Base-by-base conservation (phyloP, 2,888 invertebrate species). In the Linnaemya vulpina region DNA sequence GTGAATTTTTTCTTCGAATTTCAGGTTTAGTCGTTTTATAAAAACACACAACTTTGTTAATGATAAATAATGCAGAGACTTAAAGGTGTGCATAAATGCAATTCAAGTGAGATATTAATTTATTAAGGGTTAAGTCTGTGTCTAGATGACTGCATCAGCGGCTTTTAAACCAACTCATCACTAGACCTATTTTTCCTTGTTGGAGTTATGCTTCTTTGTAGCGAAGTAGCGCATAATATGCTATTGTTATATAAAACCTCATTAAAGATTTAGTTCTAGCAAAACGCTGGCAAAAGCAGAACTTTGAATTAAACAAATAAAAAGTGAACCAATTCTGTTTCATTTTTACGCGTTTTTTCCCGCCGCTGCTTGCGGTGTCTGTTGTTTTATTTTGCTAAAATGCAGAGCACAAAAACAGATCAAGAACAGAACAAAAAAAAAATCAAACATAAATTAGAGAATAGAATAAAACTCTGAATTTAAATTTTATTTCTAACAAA, bases 401-500 rank as follows among this genome's bases (percentile, higher is more conserved):
- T 30, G 20, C 35, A 30, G 30, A 5, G 5, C 5, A 30, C 2
- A 20, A 25, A 62, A 62, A 51, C 43, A 15, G 65, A 7, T 30
- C 46, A 35, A 76, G n/a, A 43, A 78, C 13, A 62, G 70, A 43
- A 63, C n/a, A n/a, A n/a, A n/a, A n/a, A n/a, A n/a, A n/a, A n/a
- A n/a, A n/a, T n/a, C n/a, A n/a, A 43, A 78, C n/a, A 65, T 55
- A 73, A 49, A 58, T 63, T 73, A 63, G 53, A 78, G 51, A 68
- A 62, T n/a, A 53, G 53, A 70, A 71, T 46, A 8, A 60, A 71
- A n/a, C 46, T 60, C 49, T 68, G 38, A 79, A 79, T 80, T 79
- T 80, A 73, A 35, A 77, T 83, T 77, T 83, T 67, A 67, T 68
- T 65, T 73, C 13, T 58, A 58, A 68, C 70, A 58, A 73, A 40